Conservation (phyloP, 2,797 vertebrate genomes). For the Pangasius sanitwongsei region DNA sequence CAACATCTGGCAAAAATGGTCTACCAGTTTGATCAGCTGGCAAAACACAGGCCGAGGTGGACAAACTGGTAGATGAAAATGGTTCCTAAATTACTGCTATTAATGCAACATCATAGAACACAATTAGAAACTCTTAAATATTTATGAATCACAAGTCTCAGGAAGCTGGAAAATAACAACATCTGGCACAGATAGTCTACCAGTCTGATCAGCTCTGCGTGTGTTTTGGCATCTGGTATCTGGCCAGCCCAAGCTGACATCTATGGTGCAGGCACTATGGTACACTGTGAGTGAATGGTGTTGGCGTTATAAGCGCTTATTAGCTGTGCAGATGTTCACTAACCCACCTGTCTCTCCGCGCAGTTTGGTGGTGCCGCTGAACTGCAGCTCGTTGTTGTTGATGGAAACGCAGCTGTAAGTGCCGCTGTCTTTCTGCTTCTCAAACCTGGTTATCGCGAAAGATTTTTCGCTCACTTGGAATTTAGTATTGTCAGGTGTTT, state of each 20-base stretch:
- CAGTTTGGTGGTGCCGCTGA: slow-evolving; percentile 54
- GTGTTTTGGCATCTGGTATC: neutral
- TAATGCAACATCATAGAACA: neutral
- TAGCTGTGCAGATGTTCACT: neutral
- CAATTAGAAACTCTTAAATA: neutral
- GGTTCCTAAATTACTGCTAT: neutral
- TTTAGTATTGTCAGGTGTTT: rapidly evolving
- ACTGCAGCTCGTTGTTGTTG: neutral
- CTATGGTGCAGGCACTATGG: neutral
- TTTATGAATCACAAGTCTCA: neutral
- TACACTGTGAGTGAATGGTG: neutral
- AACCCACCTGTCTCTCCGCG: slow-evolving; percentile 59
- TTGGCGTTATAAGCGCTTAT: neutral
- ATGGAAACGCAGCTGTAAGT: slow-evolving; percentile 63
- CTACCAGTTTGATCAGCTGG: neutral
- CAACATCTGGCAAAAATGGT: neutral
- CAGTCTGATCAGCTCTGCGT: neutral
- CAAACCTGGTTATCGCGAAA: slow-evolving; percentile 55
- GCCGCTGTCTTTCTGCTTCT: slow-evolving; percentile 51
- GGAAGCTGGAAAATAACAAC: neutral
- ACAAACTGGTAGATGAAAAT: neutral
- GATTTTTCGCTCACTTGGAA: rapidly evolving
- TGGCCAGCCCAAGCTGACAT: neutral
- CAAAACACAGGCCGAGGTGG: neutral
- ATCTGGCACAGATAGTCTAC: neutral